Percentiles rank a stretch among this genome's conserved stretches.
phyloP scores from a whole-genome alignment of 2,888 invertebrate species.

The Monoplex corrugatus region DNA sequence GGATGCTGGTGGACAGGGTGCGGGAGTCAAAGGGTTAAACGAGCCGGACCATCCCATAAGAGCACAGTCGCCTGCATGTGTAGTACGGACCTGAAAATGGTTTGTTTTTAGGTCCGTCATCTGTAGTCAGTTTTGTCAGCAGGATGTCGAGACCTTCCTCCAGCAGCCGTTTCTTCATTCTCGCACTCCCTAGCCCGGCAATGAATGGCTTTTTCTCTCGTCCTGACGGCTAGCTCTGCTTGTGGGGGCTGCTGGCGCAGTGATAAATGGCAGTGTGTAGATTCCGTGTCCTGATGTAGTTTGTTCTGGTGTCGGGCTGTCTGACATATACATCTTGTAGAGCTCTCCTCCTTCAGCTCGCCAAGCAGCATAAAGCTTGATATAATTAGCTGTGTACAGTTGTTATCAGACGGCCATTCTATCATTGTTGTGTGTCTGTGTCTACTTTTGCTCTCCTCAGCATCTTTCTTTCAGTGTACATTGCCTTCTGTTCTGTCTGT shows the following conservation, averaged over 20 bases:
- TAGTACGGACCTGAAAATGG: too few species aligned
- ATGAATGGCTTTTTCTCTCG: constrained; percentile 8
- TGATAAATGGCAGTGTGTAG: constrained; percentile 15
- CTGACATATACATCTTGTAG: background rate
- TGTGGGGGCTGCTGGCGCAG: constrained; percentile 28
- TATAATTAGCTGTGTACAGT: too few species aligned
- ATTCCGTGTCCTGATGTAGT: background rate
- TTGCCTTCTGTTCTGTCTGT: too few species aligned
- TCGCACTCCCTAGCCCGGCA: constrained; percentile 30
- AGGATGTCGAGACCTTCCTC: constrained; percentile 7
- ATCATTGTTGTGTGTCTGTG: too few species aligned
- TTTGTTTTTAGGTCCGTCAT: too few species aligned
- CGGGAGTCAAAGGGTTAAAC: too few species aligned
- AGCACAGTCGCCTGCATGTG: constrained; percentile 12
- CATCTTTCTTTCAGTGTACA: too few species aligned
- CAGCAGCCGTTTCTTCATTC: background rate
- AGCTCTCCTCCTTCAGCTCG: too few species aligned
- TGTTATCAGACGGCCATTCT: too few species aligned
- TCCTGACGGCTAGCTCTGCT: constrained; percentile 29
- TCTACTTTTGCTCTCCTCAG: too few species aligned
- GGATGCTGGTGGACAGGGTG: too few species aligned
- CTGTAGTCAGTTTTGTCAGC: background rate
- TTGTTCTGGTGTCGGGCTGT: background rate
- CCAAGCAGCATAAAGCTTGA: too few species aligned
- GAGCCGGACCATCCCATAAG: background rate